Evolutionary conservation across 1,140 invertebrate genomes (phyloP).

Genomic region (Cyphomyrmex costatus): DNA sequence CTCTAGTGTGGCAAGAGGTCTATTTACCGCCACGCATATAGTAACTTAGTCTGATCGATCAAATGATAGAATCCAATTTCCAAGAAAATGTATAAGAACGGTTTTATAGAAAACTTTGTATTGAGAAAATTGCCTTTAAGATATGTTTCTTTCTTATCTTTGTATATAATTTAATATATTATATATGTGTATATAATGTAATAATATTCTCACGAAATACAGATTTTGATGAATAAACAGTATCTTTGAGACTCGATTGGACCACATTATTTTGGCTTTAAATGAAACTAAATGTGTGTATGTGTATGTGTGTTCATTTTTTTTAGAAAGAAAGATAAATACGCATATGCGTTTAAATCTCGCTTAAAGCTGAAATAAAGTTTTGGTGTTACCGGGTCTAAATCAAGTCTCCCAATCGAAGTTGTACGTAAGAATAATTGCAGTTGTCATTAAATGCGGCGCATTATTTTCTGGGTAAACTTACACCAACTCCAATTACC

Average conservation of each 20-base stretch:
- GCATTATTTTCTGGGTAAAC: conserved; percentile 2
- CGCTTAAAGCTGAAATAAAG: no score
- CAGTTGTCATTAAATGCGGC: conserved; percentile 55
- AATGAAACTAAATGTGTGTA: no score
- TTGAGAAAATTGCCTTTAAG: not conserved
- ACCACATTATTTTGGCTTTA: no score
- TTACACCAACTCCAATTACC: conserved; percentile 57
- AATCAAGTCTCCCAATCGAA: not conserved
- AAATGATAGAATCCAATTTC: conserved; percentile 2
- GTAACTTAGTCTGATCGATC: conserved; percentile 22
- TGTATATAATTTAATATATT: not conserved
- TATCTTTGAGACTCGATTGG: not conserved
- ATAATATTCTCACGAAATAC: not conserved
- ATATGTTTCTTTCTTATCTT: not conserved
- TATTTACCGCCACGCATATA: conserved; percentile 11
- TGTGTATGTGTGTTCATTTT: no score
- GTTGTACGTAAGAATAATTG: conserved; percentile 45
- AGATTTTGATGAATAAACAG: not conserved
- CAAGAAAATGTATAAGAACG: not conserved
- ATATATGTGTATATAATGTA: not conserved
- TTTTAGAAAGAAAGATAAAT: no score
- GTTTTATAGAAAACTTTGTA: no score
- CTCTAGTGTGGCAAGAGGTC: conserved; percentile 60
- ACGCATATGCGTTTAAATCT: no score
- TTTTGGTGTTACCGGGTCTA: no score